Conservation (phyloP, 2,113 vertebrate species). For the Mormyrus iriodes region DNA sequence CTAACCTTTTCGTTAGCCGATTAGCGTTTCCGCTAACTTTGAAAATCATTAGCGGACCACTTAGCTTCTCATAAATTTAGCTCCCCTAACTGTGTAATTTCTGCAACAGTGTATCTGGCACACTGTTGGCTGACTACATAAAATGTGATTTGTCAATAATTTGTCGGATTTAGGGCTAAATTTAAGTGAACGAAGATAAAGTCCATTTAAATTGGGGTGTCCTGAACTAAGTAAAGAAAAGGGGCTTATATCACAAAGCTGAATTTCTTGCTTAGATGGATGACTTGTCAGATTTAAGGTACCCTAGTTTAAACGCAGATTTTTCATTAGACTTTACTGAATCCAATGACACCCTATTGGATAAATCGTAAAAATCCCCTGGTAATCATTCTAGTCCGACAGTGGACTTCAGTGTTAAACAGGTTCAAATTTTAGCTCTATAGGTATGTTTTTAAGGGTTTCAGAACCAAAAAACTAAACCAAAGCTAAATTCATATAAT, state of each 20-base stretch:
- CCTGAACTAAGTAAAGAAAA: not conserved
- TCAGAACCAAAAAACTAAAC: not conserved
- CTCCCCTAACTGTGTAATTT: not conserved
- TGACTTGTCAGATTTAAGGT: not conserved
- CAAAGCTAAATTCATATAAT: not conserved
- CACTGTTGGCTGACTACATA: not conserved
- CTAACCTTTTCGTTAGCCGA: not conserved
- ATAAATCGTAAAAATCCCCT: not conserved
- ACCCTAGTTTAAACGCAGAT: not conserved
- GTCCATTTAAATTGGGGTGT: not conserved
- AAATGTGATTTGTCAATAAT: not conserved
- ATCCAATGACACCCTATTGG: not conserved
- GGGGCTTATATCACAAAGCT: not conserved
- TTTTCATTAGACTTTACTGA: not conserved
- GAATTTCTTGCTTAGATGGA: not conserved
- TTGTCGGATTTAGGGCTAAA: not conserved
- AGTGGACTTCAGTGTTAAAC: not conserved
- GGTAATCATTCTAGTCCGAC: not conserved
- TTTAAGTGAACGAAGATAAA: not conserved
- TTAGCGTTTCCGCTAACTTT: not conserved
- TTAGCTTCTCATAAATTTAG: not conserved
- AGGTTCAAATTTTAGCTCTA: not conserved
- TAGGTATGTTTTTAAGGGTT: not conserved
- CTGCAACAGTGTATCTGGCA: not conserved
- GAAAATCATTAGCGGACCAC: not conserved